Evolutionary conservation across 1,140 invertebrate genomes (phyloP).

Genomic region (Drosophila kepulauana): DNA sequence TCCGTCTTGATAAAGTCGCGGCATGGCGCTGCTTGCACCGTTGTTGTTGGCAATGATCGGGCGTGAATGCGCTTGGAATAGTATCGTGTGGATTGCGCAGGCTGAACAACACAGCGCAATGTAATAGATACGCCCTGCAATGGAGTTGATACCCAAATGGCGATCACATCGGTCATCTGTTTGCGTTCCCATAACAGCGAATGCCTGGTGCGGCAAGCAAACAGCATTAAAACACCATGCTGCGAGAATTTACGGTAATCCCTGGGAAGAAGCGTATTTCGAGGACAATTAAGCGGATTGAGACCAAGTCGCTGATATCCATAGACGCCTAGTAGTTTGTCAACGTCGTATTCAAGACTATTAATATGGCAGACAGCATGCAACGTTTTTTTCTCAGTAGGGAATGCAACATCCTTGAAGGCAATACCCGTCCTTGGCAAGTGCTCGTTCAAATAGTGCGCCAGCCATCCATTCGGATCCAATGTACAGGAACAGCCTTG

Average conservation of each 20-base stretch:
- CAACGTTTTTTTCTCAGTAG: constrained; percentile 17
- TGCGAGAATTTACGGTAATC: constrained; percentile 56
- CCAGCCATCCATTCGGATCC: constrained; percentile 42
- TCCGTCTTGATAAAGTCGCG: constrained; percentile 61
- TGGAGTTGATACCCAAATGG: constrained; percentile 55
- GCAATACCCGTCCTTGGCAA: constrained; percentile 20
- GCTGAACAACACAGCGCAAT: constrained; percentile 51
- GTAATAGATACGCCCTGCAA: constrained; percentile 39
- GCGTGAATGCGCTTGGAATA: constrained; percentile 51
- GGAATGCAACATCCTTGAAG: constrained; percentile 42
- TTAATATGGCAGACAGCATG: constrained; percentile 36
- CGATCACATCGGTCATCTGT: constrained; percentile 48
- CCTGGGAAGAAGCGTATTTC: constrained; percentile 52
- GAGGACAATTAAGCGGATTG: constrained; percentile 52
- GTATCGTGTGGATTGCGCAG: constrained; percentile 34
- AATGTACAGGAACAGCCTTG: constrained; percentile 37
- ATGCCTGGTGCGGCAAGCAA: constrained; percentile 59
- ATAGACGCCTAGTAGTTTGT: constrained; percentile 51
- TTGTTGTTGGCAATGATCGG: constrained; percentile 26
- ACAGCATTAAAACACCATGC: constrained; percentile 51
- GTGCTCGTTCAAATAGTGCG: constrained; percentile 54
- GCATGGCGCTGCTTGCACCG: constrained; percentile 10
- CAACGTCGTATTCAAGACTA: constrained; percentile 41
- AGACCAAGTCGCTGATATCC: constrained; percentile 57
- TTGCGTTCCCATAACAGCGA: constrained; percentile 53